Evolutionary conservation across 2,113 vertebrate genomes (phyloP).

Genomic region (Xenopus borealis): DNA sequence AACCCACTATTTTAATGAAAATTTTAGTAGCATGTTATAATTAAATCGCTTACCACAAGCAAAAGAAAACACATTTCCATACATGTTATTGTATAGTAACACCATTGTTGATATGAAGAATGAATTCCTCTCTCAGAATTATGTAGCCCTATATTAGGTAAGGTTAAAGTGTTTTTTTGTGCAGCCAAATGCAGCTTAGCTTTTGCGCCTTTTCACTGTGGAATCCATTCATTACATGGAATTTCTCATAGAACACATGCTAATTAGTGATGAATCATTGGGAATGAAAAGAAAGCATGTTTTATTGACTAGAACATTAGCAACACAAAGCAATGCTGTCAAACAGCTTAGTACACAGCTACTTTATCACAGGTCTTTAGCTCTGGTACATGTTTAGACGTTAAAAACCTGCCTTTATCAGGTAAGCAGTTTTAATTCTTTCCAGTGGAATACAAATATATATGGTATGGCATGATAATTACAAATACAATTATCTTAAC

Average conservation of each 20-base stretch:
- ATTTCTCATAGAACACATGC: conserved; percentile 32
- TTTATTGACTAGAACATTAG: conserved; percentile 41
- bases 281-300: conserved; percentile 43
- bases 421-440: neutral
- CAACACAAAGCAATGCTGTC: conserved; percentile 35
- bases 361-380: conserved; percentile 2
- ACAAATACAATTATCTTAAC: neutral
- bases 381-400: conserved; percentile 6
- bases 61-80: neutral
- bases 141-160: conserved; percentile 6
- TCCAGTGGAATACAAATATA: neutral
- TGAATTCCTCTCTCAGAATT: neutral
- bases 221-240: conserved; percentile 22
- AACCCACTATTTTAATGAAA: too few species aligned
- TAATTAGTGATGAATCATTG: conserved; percentile 40
- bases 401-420: conserved; percentile 3
- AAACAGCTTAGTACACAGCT: conserved; percentile 17
- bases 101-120: neutral
- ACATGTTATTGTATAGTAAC: neutral
- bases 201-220: conserved; percentile 17
- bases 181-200: conserved; percentile 26
- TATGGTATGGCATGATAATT: neutral
- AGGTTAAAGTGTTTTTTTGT: conserved; percentile 24
- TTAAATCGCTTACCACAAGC: neutral
- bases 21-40: too few species aligned